phyloP scores from a whole-genome alignment of 2,113 vertebrate genomes.

The Nycticryphes semicollaris region DNA sequence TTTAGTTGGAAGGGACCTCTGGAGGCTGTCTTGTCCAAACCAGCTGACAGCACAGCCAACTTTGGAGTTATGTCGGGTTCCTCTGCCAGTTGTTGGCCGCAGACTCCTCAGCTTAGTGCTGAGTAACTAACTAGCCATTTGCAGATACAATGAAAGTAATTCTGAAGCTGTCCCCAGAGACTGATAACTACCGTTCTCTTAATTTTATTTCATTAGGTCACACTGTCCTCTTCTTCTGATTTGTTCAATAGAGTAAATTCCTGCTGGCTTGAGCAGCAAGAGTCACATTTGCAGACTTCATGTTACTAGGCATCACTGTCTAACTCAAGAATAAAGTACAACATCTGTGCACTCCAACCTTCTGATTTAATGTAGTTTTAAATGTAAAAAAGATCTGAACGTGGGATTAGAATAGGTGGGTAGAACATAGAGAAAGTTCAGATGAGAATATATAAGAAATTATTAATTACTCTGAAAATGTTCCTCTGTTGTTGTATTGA shows the following conservation, averaged over 20 bases:
- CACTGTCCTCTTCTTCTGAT: neutral
- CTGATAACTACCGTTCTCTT: neutral
- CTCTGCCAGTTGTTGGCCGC: neutral
- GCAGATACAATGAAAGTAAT: neutral
- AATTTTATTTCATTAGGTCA: neutral
- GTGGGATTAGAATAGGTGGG: neutral
- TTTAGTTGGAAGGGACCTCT: neutral
- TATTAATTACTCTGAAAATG: neutral
- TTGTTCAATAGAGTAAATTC: neutral
- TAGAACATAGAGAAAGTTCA: neutral
- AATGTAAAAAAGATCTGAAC: neutral
- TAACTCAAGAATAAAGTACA: neutral
- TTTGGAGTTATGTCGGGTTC: neutral
- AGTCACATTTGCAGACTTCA: neutral
- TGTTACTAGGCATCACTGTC: neutral
- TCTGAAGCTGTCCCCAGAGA: neutral
- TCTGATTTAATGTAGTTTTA: neutral
- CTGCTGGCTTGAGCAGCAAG: neutral
- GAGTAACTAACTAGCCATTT: neutral
- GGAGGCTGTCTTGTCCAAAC: neutral
- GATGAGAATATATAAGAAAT: neutral
- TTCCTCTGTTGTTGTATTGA: neutral
- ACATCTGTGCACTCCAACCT: neutral
- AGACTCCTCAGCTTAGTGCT: neutral
- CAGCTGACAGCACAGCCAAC: neutral